phyloP scores from a whole-genome alignment of 2,113 vertebrate genomes.

The Ochotona princeps region DNA sequence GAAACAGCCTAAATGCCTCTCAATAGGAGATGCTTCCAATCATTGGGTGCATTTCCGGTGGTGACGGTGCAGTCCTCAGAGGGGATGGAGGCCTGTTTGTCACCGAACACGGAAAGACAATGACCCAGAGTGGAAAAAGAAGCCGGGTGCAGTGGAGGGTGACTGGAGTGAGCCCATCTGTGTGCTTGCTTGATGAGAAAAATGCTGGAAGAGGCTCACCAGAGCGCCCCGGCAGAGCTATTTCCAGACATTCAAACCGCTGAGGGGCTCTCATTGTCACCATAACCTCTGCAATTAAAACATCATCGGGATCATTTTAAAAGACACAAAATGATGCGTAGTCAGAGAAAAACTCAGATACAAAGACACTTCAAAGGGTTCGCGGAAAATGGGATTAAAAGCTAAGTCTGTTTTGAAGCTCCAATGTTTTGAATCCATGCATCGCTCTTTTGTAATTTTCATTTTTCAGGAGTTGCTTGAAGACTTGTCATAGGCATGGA shows the following conservation, averaged over 20 bases:
- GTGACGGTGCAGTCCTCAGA: not conserved
- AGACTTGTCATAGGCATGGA: no score
- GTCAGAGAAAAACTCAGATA: not conserved
- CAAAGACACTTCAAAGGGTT: no score
- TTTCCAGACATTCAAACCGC: constrained; percentile 26
- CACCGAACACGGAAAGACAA: not conserved
- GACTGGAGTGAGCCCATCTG: not conserved
- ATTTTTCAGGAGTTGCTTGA: no score
- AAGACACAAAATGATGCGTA: not conserved
- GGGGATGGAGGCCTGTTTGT: constrained; percentile 21
- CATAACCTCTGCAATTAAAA: not conserved
- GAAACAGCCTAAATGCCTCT: constrained; percentile 30
- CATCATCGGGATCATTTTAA: not conserved
- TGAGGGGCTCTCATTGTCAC: constrained; percentile 4
- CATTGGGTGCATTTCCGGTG: constrained; percentile 29
- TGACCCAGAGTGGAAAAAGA: not conserved
- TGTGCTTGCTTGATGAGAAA: not conserved
- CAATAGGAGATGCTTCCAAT: not conserved
- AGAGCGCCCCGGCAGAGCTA: not conserved
- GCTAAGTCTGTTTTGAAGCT: no score
- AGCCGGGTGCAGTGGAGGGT: not conserved
- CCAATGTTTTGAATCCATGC: no score
- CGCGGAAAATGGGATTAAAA: no score
- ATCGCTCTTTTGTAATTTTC: no score
- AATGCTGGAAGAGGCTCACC: not conserved